Conservation (phyloP, 2,113 vertebrate genomes). For the Lepidothrix coronata region DNA sequence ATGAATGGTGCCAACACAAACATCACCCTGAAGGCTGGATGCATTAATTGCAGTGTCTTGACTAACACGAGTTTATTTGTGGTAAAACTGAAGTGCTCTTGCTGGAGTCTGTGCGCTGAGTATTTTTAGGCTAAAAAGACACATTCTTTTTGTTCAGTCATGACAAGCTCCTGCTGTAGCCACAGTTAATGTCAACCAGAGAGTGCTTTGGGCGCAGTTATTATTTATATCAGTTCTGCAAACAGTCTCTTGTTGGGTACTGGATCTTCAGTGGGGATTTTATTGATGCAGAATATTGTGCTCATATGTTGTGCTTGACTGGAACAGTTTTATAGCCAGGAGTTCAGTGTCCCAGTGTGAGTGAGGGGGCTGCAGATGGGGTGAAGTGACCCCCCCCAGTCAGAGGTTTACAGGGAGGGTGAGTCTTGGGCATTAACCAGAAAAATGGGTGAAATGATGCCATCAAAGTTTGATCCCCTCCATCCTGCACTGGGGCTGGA, state of each 20-base stretch:
- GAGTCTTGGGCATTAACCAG: neutral
- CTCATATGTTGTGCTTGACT: neutral
- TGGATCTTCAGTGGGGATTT: neutral
- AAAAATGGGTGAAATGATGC: neutral
- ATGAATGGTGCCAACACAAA: neutral
- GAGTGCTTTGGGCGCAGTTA: neutral
- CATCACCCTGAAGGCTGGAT: neutral
- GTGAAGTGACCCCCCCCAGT: neutral
- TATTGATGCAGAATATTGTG: neutral
- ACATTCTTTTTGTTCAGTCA: neutral
- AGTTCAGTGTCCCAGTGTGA: neutral
- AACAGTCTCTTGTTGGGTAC: neutral
- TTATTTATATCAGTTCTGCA: neutral
- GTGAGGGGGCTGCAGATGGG: neutral
- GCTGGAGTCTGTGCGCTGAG: neutral
- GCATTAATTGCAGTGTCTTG: neutral
- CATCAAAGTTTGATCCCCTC: neutral
- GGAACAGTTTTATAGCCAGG: neutral
- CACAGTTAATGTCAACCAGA: neutral
- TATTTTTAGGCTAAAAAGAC: neutral
- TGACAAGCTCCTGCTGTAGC: neutral
- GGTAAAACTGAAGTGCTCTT: neutral
- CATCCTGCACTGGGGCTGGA: fast-evolving
- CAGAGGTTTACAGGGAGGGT: neutral
- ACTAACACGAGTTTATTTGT: neutral